Conservation (phyloP, 2,113 vertebrate species). For the Sitta europaea region DNA sequence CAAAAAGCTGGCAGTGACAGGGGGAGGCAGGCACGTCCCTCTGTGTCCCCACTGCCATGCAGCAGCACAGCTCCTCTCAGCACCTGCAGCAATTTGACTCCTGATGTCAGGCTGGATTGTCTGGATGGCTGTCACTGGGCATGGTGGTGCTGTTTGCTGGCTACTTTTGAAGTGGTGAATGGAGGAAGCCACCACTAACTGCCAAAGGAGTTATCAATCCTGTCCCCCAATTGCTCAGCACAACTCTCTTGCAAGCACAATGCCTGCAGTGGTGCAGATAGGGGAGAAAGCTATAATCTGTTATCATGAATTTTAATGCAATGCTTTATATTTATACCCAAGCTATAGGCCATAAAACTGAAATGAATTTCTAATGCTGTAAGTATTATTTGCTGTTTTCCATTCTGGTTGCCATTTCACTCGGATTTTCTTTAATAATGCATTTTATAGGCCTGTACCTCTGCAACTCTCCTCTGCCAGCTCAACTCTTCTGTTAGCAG, state of each 20-base stretch:
- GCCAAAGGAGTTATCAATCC: not conserved
- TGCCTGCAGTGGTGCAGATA: constrained; percentile 31
- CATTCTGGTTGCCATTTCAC: constrained; percentile 36
- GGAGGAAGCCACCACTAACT: not conserved
- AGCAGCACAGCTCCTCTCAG: not conserved
- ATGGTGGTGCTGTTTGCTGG: not conserved
- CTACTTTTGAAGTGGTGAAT: not conserved
- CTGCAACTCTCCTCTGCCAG: not conserved
- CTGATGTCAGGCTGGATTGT: not conserved
- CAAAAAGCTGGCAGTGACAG: not conserved
- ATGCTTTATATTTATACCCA: constrained; percentile 51
- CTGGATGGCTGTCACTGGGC: not conserved
- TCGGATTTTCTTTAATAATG: constrained; percentile 56
- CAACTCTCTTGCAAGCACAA: not conserved
- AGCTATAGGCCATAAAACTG: constrained; percentile 41
- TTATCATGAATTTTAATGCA: constrained; percentile 61
- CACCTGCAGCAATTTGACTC: not conserved
- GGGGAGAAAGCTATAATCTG: constrained; percentile 21
- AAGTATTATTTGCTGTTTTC: constrained; percentile 50
- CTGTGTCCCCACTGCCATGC: not conserved
- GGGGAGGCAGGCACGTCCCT: not conserved
- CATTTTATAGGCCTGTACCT: constrained; percentile 44
- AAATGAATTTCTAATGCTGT: constrained; percentile 48
- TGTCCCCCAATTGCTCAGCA: not conserved
- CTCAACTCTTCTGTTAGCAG: not conserved